A percentile compares a stretch with the other conserved stretches of the same genome.
Conservation (phyloP, 2,888 invertebrate species). For the Athalia rosae region DNA sequence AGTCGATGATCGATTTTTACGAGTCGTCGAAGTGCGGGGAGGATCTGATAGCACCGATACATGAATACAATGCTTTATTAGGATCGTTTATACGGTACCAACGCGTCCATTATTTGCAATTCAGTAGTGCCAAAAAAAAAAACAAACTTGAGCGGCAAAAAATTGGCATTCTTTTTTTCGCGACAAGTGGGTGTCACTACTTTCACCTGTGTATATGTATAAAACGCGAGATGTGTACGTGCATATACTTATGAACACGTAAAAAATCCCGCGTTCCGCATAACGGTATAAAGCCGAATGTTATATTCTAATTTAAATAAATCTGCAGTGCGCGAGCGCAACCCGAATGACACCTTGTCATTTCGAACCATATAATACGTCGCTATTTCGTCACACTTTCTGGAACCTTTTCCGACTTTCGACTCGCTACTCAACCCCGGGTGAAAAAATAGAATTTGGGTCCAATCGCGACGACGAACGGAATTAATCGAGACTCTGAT, state of each 20-base stretch:
- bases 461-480: no score
- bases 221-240: conserved; percentile 50
- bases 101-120: conserved; percentile 13
- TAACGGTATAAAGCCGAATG: no score
- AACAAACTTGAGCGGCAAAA: conserved; percentile 14
- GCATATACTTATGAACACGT: neutral
- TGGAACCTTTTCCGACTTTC: no score
- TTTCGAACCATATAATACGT: no score
- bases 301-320: neutral
- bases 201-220: conserved; percentile 69
- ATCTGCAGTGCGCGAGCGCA: neutral
- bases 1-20: neutral
- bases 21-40: neutral
- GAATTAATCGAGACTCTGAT: no score
- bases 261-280: no score
- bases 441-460: neutral
- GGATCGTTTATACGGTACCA: neutral
- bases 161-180: conserved; percentile 22
- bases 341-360: no score
- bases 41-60: conserved; percentile 30
- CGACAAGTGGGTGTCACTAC: conserved; percentile 58
- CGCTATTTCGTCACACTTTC: no score
- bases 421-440: neutral
- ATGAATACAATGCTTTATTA: conserved; percentile 37
- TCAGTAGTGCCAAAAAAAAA: neutral